Percentiles rank a stretch among this genome's conserved stretches.
These are phyloP conservation scores for Aptenodytes patagonicus DNA, from an alignment of 2,113 vertebrate species.

Conservation along the genomic window DNA sequence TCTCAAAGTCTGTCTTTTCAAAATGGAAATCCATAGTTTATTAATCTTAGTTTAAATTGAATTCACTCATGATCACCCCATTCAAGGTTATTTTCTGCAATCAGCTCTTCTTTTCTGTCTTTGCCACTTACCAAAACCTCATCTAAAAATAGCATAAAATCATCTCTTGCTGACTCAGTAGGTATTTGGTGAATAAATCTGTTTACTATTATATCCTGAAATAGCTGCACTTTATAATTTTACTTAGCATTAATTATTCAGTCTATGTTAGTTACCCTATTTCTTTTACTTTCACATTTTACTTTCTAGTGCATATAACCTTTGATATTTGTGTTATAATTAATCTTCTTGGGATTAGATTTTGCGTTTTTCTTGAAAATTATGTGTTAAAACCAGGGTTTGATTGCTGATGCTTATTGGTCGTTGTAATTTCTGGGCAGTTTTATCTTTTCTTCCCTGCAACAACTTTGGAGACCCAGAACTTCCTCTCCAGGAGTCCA, in stretches of 20 bases:
- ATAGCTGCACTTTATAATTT: neutral
- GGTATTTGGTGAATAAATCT: neutral
- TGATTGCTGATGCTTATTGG: neutral
- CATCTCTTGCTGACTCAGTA: conserved; percentile 11
- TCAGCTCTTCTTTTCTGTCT: neutral
- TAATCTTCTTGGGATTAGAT: neutral
- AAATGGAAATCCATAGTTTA: neutral
- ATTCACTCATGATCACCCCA: neutral
- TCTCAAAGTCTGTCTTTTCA: neutral
- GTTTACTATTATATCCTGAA: neutral
- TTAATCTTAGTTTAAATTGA: neutral
- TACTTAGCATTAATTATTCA: neutral
- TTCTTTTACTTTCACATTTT: neutral
- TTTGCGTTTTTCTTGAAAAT: neutral
- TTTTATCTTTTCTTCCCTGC: neutral
- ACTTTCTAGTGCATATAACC: neutral
- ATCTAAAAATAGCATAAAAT: neutral
- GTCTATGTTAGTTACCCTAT: fast-evolving
- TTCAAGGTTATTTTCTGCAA: conserved; percentile 30
- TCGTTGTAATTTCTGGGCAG: neutral
- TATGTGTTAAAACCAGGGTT: neutral
- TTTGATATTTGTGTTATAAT: neutral
- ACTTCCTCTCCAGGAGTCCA: neutral
- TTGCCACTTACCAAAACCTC: neutral
- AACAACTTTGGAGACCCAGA: neutral